phyloP scores from a whole-genome alignment of 2,797 vertebrate genomes.

The Corythornis leucogaster region DNA sequence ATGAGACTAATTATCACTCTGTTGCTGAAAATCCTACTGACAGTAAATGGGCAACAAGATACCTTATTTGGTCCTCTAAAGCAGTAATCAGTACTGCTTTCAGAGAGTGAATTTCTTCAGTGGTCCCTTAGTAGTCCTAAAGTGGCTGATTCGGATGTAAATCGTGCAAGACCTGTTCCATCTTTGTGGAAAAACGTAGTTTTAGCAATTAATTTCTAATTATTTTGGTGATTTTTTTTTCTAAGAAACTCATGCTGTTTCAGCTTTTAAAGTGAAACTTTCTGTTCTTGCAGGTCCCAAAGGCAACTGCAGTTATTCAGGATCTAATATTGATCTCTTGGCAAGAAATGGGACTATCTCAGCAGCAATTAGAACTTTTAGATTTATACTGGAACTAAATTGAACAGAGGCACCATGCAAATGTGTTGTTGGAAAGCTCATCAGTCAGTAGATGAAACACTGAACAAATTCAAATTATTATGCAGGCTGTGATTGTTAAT shows the following conservation, averaged over 20 bases:
- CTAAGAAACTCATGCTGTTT: background rate
- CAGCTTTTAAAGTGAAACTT: background rate
- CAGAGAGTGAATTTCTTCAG: background rate
- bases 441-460: background rate
- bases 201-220: background rate
- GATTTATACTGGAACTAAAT: background rate
- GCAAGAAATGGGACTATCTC: constrained; percentile 1
- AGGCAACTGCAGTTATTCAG: background rate
- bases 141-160: background rate
- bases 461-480: background rate
- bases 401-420: background rate
- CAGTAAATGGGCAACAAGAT: background rate
- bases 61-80: background rate
- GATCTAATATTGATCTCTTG: constrained; percentile 15
- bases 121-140: background rate
- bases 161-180: background rate
- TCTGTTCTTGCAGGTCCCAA: background rate
- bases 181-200: background rate
- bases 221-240: background rate
- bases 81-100: background rate
- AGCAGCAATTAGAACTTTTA: background rate
- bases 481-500: background rate
- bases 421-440: background rate
- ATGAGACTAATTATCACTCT: background rate
- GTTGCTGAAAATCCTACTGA: background rate